A percentile compares a stretch with the other conserved stretches of the same genome.
phyloP scores from a whole-genome alignment of 2,888 invertebrate genomes.

The Eilema griseolum region DNA sequence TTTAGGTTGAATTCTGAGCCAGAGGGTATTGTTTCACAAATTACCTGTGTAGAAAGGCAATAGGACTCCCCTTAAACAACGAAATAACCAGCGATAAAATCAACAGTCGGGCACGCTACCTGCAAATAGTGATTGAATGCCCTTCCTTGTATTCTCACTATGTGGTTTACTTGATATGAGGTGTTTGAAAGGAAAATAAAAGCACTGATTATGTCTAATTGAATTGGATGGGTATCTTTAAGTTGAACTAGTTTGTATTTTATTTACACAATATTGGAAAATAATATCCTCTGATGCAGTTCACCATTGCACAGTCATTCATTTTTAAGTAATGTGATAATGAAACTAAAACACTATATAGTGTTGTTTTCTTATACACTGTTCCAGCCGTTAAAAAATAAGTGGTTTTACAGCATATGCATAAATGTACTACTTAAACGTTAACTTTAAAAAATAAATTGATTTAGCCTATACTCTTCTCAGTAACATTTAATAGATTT shows the following conservation, averaged over 20 bases:
- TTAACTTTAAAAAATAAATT: too few species aligned
- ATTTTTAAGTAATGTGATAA: too few species aligned
- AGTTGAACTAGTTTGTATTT: neutral
- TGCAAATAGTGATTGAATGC: constrained; percentile 55
- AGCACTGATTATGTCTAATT: neutral
- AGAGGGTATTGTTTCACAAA: constrained; percentile 65
- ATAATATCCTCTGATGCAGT: too few species aligned
- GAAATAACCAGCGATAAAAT: constrained; percentile 64
- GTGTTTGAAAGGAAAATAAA: neutral
- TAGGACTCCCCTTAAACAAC: constrained; percentile 56
- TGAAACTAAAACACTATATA: too few species aligned
- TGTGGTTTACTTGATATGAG: neutral
- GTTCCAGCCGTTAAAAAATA: too few species aligned
- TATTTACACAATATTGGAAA: neutral
- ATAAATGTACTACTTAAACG: too few species aligned
- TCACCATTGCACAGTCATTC: too few species aligned
- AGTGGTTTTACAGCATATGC: too few species aligned
- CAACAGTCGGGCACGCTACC: constrained; percentile 61
- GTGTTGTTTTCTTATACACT: too few species aligned
- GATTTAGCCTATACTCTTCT: too few species aligned
- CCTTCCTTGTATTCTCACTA: constrained; percentile 30
- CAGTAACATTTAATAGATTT: too few species aligned
- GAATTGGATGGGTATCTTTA: neutral
- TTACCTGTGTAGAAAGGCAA: constrained; percentile 61
- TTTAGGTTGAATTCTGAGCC: constrained; percentile 48